Evolutionary conservation across 2,888 invertebrate species (phyloP), one percentile per base, ranked within the genome.

Genomic region (Tholera decimalis): DNA sequence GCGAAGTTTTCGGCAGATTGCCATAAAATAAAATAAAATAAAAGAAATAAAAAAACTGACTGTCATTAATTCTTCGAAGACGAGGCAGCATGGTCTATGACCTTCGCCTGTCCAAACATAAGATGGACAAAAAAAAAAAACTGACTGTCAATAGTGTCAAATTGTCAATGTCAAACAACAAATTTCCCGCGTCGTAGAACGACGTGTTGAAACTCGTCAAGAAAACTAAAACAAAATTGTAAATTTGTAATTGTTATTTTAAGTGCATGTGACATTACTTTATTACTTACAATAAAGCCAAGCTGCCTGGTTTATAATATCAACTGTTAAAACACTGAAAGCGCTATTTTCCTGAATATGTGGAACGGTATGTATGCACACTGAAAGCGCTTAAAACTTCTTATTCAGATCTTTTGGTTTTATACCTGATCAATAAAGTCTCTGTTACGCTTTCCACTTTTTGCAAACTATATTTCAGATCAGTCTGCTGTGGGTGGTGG

Each of bases 401-500:
- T 2, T 8, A n/a, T n/a, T n/a, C n/a, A n/a, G n/a, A n/a, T n/a
- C n/a, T n/a, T n/a, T n/a, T n/a, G n/a, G n/a, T n/a, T n/a, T n/a
- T n/a, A 0, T 30, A n/a, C 0, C 5, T 35, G 15, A 28, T 30
- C 9, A 18, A 28, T 0, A 55, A 4, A 24, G 15, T 9, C 18
- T 30, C 8, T 22, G n/a, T 13, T 15, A 39, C 33, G 33, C 9
- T 30, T 3, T 28, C 22, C 39, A 55, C 33, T 57, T 24, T 28
- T 62, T 62, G 1, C 35, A 18, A 51, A 35, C 11, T 1, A 33
- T 63, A 9, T 87, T 89, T 68, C 82, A 95, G 95, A 96, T 89
- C 94, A 95, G 78, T 94, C 94, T 41, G 88, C 91, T 50, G 88
- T 92, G 30, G 94, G 95, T 44, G 95, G 95, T 47, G 96, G 96